These are phyloP conservation scores for Vulpes vulpes DNA, from an alignment of 2,113 vertebrate species.

Conservation along the genomic window DNA sequence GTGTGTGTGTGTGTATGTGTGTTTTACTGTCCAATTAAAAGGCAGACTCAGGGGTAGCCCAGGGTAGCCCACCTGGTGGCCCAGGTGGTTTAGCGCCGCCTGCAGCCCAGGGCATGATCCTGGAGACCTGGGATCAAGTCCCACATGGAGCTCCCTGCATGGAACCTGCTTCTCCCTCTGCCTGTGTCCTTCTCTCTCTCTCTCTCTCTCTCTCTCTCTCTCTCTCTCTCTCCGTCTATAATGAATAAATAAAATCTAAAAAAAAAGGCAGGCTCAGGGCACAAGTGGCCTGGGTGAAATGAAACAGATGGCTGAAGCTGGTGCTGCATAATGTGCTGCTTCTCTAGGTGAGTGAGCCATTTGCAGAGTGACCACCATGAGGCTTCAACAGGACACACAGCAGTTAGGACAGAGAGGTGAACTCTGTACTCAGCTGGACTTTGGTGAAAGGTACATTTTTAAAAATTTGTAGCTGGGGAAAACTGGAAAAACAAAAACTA, in stretches of 20 bases:
- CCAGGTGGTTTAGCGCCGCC: too few relatives aligned
- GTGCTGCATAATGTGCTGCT: fast-evolving
- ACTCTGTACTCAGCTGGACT: background rate
- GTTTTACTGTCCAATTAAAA: background rate
- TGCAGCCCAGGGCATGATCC: too few relatives aligned
- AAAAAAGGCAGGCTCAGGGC: background rate
- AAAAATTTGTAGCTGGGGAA: background rate
- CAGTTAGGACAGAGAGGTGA: background rate
- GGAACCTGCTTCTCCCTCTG: too few relatives aligned
- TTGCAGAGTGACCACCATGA: fast-evolving
- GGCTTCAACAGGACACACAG: background rate
- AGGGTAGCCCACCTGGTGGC: too few relatives aligned
- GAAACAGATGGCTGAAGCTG: background rate
- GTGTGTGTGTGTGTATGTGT: background rate
- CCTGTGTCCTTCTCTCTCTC: too few relatives aligned
- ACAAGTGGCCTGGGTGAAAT: background rate
- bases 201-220: too few relatives aligned
- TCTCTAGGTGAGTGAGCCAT: background rate
- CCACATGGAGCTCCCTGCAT: too few relatives aligned
- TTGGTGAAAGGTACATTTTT: background rate
- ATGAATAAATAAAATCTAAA: too few relatives aligned
- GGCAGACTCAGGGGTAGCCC: background rate
- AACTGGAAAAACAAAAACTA: conserved; percentile 8
- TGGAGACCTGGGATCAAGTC: too few relatives aligned
- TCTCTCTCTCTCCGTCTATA: too few relatives aligned